A percentile compares a stretch with the other conserved stretches of the same genome.
These are phyloP conservation scores for Gandaritis pyraliata DNA, from an alignment of 2,888 invertebrate species.

Conservation along the genomic window DNA sequence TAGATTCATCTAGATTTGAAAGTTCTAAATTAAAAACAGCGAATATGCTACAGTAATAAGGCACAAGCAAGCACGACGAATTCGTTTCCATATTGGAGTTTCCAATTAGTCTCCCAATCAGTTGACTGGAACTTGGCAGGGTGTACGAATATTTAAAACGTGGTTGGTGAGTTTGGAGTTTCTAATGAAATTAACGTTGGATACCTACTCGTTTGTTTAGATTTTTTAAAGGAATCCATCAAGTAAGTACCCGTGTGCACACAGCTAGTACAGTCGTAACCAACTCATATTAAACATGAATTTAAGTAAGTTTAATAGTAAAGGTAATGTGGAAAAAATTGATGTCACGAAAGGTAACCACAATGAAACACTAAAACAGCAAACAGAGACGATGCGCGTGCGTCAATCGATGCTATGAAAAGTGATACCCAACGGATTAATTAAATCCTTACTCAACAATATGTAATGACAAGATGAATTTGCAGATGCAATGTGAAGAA, in stretches of 20 bases:
- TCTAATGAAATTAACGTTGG: too few relatives aligned
- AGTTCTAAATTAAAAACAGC: not conserved
- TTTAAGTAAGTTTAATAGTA: not conserved
- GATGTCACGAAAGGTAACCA: not conserved
- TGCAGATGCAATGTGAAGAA: slow-evolving; percentile 31
- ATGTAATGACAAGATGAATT: slow-evolving; percentile 20
- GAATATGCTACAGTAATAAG: not conserved
- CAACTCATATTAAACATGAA: too few relatives aligned
- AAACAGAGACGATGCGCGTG: slow-evolving; percentile 4
- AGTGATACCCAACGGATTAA: slow-evolving; percentile 22
- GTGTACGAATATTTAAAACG: slow-evolving; percentile 16
- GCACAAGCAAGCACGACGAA: not conserved
- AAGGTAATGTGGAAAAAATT: too few relatives aligned
- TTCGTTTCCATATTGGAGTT: slow-evolving; percentile 13
- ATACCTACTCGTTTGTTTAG: not conserved
- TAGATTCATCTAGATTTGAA: not conserved
- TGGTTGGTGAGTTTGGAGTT: slow-evolving; percentile 4
- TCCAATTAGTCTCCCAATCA: slow-evolving; percentile 15
- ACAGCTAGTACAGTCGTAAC: too few relatives aligned
- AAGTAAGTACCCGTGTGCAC: too few relatives aligned
- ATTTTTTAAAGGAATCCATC: not conserved
- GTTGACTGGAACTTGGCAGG: slow-evolving; percentile 20
- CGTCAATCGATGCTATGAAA: slow-evolving; percentile 14
- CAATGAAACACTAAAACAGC: not conserved
- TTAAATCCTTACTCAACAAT: slow-evolving; percentile 26